Percentiles rank a stretch among this genome's conserved stretches.
Conservation (phyloP, 2,797 vertebrate species). For the Ara ararauna region DNA sequence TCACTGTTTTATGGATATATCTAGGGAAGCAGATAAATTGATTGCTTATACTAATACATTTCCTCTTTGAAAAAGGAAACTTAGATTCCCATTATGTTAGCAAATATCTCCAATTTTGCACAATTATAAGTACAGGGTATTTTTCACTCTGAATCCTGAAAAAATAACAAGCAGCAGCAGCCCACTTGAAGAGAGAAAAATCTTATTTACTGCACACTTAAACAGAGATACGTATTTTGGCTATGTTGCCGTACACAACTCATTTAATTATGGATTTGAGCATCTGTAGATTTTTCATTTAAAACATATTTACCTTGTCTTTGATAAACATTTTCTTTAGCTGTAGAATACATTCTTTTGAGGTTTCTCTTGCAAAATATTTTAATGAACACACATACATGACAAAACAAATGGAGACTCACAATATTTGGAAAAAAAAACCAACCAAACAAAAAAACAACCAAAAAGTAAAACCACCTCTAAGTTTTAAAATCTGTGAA, state of each 20-base stretch:
- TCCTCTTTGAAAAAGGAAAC: background rate
- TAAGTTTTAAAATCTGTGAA: background rate
- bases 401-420: background rate
- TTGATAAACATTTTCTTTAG: background rate
- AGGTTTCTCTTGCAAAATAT: background rate
- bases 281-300: background rate
- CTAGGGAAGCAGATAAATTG: background rate
- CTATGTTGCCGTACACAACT: background rate
- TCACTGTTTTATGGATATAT: background rate
- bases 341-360: background rate
- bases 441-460: background rate
- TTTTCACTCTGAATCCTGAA: background rate
- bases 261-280: background rate
- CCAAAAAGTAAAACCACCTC: background rate
- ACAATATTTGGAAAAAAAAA: background rate
- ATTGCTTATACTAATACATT: background rate
- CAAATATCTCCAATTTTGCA: background rate
- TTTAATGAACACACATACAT: background rate
- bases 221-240: background rate
- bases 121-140: background rate
- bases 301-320: background rate
- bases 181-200: background rate
- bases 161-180: background rate
- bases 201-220: background rate
- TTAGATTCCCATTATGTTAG: background rate